Evolutionary conservation across 1,140 invertebrate species (phyloP).

Genomic region (Pygmarrhopalites habei): DNA sequence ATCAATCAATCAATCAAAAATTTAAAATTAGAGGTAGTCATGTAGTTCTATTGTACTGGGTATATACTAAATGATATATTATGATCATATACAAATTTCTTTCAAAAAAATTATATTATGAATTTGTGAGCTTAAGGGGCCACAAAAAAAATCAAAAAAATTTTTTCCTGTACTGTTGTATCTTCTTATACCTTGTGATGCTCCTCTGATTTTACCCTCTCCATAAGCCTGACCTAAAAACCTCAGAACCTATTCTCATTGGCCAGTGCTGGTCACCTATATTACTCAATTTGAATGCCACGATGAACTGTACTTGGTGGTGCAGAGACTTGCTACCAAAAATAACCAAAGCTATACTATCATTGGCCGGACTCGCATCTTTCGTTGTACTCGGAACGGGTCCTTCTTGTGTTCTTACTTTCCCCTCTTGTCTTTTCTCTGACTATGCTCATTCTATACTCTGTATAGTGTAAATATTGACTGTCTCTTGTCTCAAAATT

Average conservation of each 20-base stretch:
- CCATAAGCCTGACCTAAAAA: conserved; percentile 4
- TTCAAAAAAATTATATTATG: too few relatives aligned
- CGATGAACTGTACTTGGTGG: conserved; percentile 22
- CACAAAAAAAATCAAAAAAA: background rate
- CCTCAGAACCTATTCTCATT: conserved; percentile 28
- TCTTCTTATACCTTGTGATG: conserved; percentile 2
- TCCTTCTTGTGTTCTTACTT: conserved; percentile 31
- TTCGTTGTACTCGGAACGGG: conserved; percentile 19
- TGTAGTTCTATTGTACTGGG: too few relatives aligned
- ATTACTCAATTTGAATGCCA: conserved; percentile 18
- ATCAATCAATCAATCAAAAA: too few relatives aligned
- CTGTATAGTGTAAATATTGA: conserved; percentile 5
- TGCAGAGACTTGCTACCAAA: conserved; percentile 9
- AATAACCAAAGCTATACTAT: conserved; percentile 11
- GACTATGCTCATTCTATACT: conserved; percentile 42
- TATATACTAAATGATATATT: too few relatives aligned
- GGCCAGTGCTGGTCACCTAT: conserved; percentile 19
- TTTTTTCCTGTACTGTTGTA: background rate
- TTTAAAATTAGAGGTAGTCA: too few relatives aligned
- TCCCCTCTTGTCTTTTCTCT: conserved; percentile 42
- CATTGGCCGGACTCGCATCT: conserved; percentile 23
- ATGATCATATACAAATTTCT: too few relatives aligned
- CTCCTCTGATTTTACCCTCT: conserved; percentile 8
- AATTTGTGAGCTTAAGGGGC: conserved; percentile 27
- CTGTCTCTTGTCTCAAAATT: conserved; percentile 1